These are phyloP conservation scores for Drepana arcuata DNA, from an alignment of 1,140 invertebrate genomes.

Conservation along the genomic window DNA sequence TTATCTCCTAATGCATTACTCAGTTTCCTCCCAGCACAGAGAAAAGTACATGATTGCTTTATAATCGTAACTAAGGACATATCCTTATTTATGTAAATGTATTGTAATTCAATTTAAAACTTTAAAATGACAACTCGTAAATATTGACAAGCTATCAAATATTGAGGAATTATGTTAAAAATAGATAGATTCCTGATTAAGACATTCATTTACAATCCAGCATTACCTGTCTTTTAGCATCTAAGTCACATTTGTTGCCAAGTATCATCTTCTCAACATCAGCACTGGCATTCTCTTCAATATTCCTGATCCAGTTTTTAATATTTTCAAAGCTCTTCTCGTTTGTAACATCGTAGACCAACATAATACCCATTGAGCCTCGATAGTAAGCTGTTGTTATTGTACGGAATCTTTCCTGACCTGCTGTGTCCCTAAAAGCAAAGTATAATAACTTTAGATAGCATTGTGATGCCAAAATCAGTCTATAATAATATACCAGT, in stretches of 20 bases:
- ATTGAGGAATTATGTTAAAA: too few species aligned
- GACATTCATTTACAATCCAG: constrained; percentile 33
- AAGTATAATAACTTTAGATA: constrained; percentile 2
- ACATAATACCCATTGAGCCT: constrained; percentile 98
- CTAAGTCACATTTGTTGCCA: constrained; percentile 99
- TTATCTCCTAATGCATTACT: too few species aligned
- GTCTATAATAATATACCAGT: too few species aligned
- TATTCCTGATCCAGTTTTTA: constrained; percentile 98
- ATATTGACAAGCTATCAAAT: too few species aligned
- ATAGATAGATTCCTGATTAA: too few species aligned
- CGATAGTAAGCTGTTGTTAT: constrained; percentile 98
- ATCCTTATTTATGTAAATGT: too few species aligned
- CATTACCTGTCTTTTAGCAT: constrained; percentile 96
- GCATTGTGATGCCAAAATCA: too few species aligned
- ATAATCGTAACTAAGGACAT: too few species aligned
- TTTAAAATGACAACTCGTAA: too few species aligned
- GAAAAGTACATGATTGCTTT: too few species aligned
- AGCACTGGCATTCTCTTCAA: constrained; percentile 99
- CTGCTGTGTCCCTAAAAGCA: constrained; percentile 88
- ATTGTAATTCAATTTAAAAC: too few species aligned
- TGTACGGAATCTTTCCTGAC: constrained; percentile 96
- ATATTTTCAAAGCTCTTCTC: constrained; percentile 99
- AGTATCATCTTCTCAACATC: constrained; percentile 99
- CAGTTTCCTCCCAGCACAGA: too few species aligned
- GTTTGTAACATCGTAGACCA: constrained; percentile 98